Base-by-base conservation (phyloP, 2,888 invertebrate genomes). In the Periphyllus acericola region DNA sequence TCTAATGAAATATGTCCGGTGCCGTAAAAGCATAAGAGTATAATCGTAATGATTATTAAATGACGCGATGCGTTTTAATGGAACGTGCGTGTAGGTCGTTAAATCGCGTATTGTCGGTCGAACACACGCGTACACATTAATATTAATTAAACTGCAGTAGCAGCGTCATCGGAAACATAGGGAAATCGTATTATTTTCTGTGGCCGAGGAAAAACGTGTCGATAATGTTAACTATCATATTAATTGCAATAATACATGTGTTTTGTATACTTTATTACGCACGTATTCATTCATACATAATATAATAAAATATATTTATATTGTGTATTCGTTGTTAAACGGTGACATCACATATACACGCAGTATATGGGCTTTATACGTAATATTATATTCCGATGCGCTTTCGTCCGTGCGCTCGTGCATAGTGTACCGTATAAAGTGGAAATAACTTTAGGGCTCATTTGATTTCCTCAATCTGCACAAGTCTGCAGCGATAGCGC, bases 91-190 rank as follows among this genome's bases (percentile, higher is more conserved):
- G 52, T 72, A 52, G 71, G 83, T 83, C 55, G n/a, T 83, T 83
- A 83, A 83, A 83, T 83, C 74, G 36, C 55, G n/a, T 34, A 68
- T 25, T 25, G 52, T 25, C 71, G 29, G n/a, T 25, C 72, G 52
- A n/a, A 83, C 72, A 34, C 75, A 32, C n/a, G 83, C 75, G 75
- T 72, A 52, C 72, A 83, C 82, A 83, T 83, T 83, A 83, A 83
- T 72, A 83, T 83, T 83, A 83, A 83, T 83, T 40, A 81, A 55
- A 72, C 72, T 21, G 19, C 32, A 19, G 60, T 60, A 72, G 25
- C 60, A 29, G 55, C 74, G 83, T 74, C 74, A 66, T 76, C 60
- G 40, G 75, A 76, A 84, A 75, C 75, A 66, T 14, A 84, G 66
- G 75, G 75, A 84, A 84, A 84, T 84, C 83, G 46, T 84, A 75